Evolutionary conservation across 1,140 invertebrate species (phyloP).

Genomic region (Solen grandis): DNA sequence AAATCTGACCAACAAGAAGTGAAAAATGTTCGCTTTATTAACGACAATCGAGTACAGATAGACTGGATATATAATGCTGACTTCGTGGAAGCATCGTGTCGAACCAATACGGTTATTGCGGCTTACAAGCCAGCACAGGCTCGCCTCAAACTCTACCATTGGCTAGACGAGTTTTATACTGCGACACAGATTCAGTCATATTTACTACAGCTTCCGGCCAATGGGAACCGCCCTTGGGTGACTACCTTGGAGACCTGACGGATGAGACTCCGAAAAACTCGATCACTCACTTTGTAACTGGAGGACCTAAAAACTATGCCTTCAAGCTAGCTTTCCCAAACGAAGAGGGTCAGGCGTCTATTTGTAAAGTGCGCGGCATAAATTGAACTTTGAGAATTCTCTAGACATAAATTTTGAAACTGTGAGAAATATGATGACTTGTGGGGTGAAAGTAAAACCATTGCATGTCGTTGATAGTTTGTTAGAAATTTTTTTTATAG

Average conservation of each 20-base stretch:
- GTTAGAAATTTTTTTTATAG: too few relatives aligned
- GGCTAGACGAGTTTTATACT: constrained; percentile 74
- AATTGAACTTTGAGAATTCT: constrained; percentile 44
- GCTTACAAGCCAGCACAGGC: constrained; percentile 79
- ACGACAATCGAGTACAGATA: constrained; percentile 40
- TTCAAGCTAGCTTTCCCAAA: constrained; percentile 47
- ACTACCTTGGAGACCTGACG: constrained; percentile 58
- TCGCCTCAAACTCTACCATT: constrained; percentile 78
- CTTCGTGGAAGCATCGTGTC: constrained; percentile 27
- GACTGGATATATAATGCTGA: constrained; percentile 6
- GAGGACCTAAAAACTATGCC: constrained; percentile 60
- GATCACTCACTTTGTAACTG: constrained; percentile 56
- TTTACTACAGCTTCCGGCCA: constrained; percentile 55
- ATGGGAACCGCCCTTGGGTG: constrained; percentile 41
- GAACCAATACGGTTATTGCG: constrained; percentile 77
- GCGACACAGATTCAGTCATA: constrained; percentile 81
- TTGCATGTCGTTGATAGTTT: not conserved
- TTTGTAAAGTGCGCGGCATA: constrained; percentile 61
- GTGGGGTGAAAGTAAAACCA: not conserved
- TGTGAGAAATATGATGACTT: constrained; percentile 21
- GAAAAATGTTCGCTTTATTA: too few relatives aligned
- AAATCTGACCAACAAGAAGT: too few relatives aligned
- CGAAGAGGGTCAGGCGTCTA: too few relatives aligned
- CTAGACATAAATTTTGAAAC: constrained; percentile 50
- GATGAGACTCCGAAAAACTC: constrained; percentile 47